A percentile compares a stretch with the other conserved stretches of the same genome.
These are phyloP conservation scores for Corythornis cristatus DNA, from an alignment of 2,113 vertebrate species.

Conservation along the genomic window DNA sequence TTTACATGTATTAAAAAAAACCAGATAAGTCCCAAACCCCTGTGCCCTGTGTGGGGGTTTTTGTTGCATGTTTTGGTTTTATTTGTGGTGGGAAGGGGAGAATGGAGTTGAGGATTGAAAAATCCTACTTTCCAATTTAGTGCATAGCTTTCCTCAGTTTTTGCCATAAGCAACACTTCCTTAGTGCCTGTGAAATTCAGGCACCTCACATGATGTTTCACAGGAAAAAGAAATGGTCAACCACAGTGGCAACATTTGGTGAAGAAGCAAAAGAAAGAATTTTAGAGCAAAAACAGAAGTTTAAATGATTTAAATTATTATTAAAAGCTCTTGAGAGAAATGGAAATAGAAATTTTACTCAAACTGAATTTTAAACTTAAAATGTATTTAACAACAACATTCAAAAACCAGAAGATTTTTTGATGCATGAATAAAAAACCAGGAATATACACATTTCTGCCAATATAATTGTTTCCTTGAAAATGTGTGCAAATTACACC, in stretches of 20 bases:
- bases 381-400: not conserved
- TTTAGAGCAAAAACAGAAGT: not conserved
- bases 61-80: not conserved
- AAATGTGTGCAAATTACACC: not conserved
- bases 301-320: not conserved
- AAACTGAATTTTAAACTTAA: not conserved
- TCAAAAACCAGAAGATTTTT: not conserved
- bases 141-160: not conserved
- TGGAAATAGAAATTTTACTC: not conserved
- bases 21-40: not conserved
- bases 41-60: not conserved
- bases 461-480: not conserved
- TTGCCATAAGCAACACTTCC: not conserved
- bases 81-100: no score
- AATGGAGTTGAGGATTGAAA: not conserved
- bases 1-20: no score
- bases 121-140: not conserved
- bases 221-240: not conserved
- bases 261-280: not conserved
- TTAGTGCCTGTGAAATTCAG: not conserved
- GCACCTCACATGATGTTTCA: not conserved
- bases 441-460: not conserved
- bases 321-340: not conserved
- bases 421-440: not conserved
- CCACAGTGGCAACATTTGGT: rapidly evolving